Evolutionary conservation across 2,113 vertebrate species (phyloP).

Genomic region (Anhinga rufa): DNA sequence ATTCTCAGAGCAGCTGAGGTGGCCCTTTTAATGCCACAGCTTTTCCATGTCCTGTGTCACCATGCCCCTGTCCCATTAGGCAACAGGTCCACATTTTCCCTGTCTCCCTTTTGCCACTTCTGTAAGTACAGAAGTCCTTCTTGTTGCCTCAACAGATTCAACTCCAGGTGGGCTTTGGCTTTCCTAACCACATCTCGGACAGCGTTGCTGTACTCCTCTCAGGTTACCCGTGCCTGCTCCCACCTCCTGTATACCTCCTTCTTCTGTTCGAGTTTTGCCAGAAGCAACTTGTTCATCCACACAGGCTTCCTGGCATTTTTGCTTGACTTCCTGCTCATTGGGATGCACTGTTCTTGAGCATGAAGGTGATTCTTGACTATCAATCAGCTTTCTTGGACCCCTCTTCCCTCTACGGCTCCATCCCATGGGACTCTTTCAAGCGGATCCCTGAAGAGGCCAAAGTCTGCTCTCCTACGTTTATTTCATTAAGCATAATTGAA

Average conservation of each 20-base stretch:
- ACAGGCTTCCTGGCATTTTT: not conserved
- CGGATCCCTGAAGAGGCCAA: not conserved
- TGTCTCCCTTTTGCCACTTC: not conserved
- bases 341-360: not conserved
- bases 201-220: not conserved
- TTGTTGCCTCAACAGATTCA: not conserved
- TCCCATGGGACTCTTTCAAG: not conserved
- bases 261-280: not conserved
- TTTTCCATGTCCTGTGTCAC: not conserved
- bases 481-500: not conserved
- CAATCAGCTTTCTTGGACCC: not conserved
- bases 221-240: not conserved
- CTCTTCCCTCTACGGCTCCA: not conserved
- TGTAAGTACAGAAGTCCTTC: not conserved
- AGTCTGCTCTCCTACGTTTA: not conserved
- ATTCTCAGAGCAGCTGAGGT: not conserved
- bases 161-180: not conserved
- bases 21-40: not conserved
- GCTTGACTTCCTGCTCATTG: not conserved
- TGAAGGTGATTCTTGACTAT: not conserved
- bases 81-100: not conserved
- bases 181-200: not conserved
- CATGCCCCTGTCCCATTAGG: not conserved
- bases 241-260: not conserved
- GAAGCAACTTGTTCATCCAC: not conserved